Conservation (phyloP, 1,140 invertebrate species). For the Drosophila cardini region DNA sequence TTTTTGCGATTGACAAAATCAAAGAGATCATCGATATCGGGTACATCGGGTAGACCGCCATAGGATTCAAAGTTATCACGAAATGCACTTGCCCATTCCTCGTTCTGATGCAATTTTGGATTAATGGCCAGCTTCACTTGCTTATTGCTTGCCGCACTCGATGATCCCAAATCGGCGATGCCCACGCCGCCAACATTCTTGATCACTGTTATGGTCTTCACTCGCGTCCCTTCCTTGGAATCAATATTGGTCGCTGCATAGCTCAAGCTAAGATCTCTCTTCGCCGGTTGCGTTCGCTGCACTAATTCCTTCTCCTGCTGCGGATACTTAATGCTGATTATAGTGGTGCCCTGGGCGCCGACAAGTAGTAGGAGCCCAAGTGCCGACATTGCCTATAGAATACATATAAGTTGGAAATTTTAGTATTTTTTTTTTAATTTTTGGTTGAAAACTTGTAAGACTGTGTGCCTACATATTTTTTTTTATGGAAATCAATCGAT, state of each 20-base stretch:
- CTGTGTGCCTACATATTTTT: neutral
- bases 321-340: slow-evolving; percentile 76
- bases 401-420: slow-evolving; percentile 1
- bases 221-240: slow-evolving; percentile 82
- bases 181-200: slow-evolving; percentile 72
- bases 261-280: slow-evolving; percentile 77
- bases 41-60: slow-evolving; percentile 75
- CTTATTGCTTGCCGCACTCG: slow-evolving; percentile 41
- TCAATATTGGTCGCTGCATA: slow-evolving; percentile 83
- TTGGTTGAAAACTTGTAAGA: neutral
- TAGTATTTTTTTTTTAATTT: neutral
- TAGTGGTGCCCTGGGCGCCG: slow-evolving; percentile 70
- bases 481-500: slow-evolving; percentile 9
- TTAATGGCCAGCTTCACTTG: slow-evolving; percentile 65
- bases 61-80: slow-evolving; percentile 81
- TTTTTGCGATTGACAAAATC: slow-evolving; percentile 79
- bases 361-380: slow-evolving; percentile 65
- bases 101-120: slow-evolving; percentile 73
- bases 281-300: slow-evolving; percentile 58
- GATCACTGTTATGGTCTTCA: slow-evolving; percentile 83
- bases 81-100: slow-evolving; percentile 77
- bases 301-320: slow-evolving; percentile 23
- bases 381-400: slow-evolving; percentile 61
- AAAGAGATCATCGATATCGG: slow-evolving; percentile 81
- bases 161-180: slow-evolving; percentile 37